These are phyloP conservation scores for Caranx melampygus DNA, from an alignment of 2,113 vertebrate genomes.

Conservation along the genomic window DNA sequence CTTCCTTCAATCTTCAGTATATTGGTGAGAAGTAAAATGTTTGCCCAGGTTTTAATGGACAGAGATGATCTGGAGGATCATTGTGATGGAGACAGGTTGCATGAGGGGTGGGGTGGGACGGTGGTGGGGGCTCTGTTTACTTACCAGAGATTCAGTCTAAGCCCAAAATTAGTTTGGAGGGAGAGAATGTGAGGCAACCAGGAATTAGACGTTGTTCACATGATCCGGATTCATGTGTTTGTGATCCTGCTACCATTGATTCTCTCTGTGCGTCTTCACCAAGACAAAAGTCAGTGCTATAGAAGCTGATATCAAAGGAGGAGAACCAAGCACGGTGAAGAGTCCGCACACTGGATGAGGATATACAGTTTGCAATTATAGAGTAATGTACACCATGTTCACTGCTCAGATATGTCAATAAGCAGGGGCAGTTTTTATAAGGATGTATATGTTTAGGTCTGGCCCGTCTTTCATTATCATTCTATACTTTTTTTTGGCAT, in stretches of 20 bases:
- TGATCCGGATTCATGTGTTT: constrained; percentile 75
- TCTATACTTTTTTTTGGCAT: constrained; percentile 29
- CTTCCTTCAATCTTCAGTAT: constrained; percentile 84
- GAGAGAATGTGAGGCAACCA: constrained; percentile 75
- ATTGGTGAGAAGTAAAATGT: constrained; percentile 92
- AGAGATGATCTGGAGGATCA: constrained; percentile 94
- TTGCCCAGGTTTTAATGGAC: constrained; percentile 98
- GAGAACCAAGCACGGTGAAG: neutral
- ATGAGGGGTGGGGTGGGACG: constrained; percentile 26
- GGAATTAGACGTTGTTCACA: constrained; percentile 77
- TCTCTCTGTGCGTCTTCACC: constrained; percentile 40
- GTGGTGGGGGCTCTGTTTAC: constrained; percentile 87
- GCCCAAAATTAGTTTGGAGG: constrained; percentile 87
- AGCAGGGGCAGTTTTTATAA: constrained; percentile 45
- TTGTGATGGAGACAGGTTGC: constrained; percentile 78
- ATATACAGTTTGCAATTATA: constrained; percentile 24
- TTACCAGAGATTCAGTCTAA: constrained; percentile 91
- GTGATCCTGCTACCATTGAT: constrained; percentile 67
- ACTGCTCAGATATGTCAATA: constrained; percentile 53
- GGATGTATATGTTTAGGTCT: constrained; percentile 57
- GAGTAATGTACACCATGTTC: constrained; percentile 30
- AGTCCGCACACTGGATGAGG: constrained; percentile 6
- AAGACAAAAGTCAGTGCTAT: constrained; percentile 42
- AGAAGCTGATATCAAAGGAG: constrained; percentile 33
- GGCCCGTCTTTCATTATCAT: constrained; percentile 49